These are phyloP conservation scores for Notothenia coriiceps DNA, from an alignment of 2,113 vertebrate genomes.

Conservation along the genomic window DNA sequence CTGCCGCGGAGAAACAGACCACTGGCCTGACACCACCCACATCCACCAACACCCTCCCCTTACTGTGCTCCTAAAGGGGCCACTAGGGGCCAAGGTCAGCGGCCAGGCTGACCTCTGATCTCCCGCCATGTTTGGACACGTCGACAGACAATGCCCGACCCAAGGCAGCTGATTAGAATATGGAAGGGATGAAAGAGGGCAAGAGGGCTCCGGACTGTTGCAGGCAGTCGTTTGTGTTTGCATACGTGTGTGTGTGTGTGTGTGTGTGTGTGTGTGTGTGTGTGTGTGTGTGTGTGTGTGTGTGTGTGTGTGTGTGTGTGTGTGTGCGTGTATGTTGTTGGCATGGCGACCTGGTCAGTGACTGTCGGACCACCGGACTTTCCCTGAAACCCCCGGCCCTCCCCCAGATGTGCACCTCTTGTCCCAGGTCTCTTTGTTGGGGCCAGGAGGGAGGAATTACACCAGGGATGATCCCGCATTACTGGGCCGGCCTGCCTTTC, in stretches of 20 bases:
- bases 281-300: constrained; percentile 32
- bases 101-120: constrained; percentile 80
- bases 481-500: constrained; percentile 74
- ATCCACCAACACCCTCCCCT: constrained; percentile 67
- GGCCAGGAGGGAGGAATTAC: constrained; percentile 77
- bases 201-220: constrained; percentile 74
- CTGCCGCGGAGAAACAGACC: constrained; percentile 57
- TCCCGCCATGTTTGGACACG: constrained; percentile 89
- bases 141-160: constrained; percentile 83
- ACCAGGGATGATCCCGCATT: constrained; percentile 82
- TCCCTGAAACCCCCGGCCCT: constrained; percentile 31
- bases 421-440: constrained; percentile 78
- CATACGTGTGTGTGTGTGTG: constrained; percentile 31
- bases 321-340: constrained; percentile 66
- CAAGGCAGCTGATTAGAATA: constrained; percentile 86
- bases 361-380: constrained; percentile 68
- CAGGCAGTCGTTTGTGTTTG: constrained; percentile 47
- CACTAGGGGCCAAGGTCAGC: constrained; percentile 85
- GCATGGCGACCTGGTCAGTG: constrained; percentile 80
- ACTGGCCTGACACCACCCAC: constrained; percentile 75
- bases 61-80: constrained; percentile 55
- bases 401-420: constrained; percentile 72
- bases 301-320: constrained; percentile 40
- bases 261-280: constrained; percentile 38
- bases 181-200: constrained; percentile 79